Percentiles rank a stretch among this genome's conserved stretches.
phyloP scores from a whole-genome alignment of 2,113 vertebrate species.

The Daphoenositta chrysoptera region DNA sequence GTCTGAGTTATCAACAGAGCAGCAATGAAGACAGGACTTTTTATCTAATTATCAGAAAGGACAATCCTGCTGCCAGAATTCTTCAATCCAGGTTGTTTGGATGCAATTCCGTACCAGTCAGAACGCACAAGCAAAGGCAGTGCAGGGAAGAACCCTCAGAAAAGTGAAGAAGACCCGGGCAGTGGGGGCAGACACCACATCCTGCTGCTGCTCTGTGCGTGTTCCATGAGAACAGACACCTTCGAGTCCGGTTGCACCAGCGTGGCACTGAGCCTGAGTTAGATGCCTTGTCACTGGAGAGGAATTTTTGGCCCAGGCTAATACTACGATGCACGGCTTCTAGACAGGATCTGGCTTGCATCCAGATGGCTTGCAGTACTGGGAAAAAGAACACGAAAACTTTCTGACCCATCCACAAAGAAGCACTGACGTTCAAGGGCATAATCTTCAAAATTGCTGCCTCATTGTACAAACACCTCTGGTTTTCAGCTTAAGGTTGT shows the following conservation, averaged over 20 bases:
- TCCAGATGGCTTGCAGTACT: constrained; percentile 7
- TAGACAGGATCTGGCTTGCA: not conserved
- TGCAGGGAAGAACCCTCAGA: not conserved
- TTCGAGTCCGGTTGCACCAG: not conserved
- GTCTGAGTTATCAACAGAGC: not conserved
- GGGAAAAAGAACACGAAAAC: not conserved
- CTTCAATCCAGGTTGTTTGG: not conserved
- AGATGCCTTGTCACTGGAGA: not conserved
- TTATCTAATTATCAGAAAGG: not conserved
- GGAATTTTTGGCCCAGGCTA: not conserved
- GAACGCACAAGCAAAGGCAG: not conserved
- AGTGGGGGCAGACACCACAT: too few relatives aligned
- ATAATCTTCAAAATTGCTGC: constrained; percentile 37
- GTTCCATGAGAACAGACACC: not conserved
- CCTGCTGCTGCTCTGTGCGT: accelerated
- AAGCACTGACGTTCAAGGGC: not conserved
- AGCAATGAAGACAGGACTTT: not conserved
- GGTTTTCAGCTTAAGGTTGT: constrained; percentile 26
- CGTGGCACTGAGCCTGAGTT: not conserved
- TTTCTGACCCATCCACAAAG: constrained; percentile 6
- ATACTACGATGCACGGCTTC: not conserved
- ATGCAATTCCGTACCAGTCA: not conserved
- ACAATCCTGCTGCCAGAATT: not conserved
- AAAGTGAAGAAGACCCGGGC: not conserved
- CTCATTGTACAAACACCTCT: constrained; percentile 9